These are phyloP conservation scores for Scartelaos histophorus DNA, from an alignment of 2,113 vertebrate genomes.

Conservation along the genomic window DNA sequence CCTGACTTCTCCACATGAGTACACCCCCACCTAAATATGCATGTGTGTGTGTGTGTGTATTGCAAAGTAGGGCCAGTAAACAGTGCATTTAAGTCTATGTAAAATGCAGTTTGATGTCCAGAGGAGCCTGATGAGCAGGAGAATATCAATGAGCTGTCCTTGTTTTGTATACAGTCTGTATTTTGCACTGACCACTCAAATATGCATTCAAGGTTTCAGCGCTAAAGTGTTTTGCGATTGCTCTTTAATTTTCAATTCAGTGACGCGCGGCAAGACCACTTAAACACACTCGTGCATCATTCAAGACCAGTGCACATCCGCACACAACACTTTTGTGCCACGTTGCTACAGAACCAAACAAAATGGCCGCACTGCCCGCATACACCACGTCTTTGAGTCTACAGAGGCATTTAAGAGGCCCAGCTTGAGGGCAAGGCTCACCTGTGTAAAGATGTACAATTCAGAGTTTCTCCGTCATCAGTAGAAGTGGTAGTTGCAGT, in stretches of 20 bases:
- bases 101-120: constrained; percentile 16
- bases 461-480: too few species aligned
- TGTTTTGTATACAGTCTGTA: constrained; percentile 10
- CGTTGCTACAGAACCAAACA: neutral
- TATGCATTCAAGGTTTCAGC: neutral
- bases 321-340: neutral
- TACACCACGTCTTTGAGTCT: neutral
- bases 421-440: too few species aligned
- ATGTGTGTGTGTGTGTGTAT: constrained; percentile 11
- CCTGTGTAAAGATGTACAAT: too few species aligned
- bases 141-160: constrained; percentile 6
- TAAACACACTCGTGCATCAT: neutral
- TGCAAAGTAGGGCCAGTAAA: neutral
- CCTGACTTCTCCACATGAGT: constrained; percentile 64
- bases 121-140: neutral
- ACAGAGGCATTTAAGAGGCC: neutral
- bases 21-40: constrained; percentile 33
- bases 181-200: neutral
- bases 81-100: constrained; percentile 3
- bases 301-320: neutral
- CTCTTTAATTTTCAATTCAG: constrained; percentile 8
- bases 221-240: neutral
- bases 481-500: too few species aligned
- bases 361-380: neutral
- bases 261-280: neutral